Percentiles rank a stretch among this genome's conserved stretches.
These are phyloP conservation scores for Leptodactylus fallax DNA, from an alignment of 2,797 vertebrate genomes.

Conservation along the genomic window DNA sequence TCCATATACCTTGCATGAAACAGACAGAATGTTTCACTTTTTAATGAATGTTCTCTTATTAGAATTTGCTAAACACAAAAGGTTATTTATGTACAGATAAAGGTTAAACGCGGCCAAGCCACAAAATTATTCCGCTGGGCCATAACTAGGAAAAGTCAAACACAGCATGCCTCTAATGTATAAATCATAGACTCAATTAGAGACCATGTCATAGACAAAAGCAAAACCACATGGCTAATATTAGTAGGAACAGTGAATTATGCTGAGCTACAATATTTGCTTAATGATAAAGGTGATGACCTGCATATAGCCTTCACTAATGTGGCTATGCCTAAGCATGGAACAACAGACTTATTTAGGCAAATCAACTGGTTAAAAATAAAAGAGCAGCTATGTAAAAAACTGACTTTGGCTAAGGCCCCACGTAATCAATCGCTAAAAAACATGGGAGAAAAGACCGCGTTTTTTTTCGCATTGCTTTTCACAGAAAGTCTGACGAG, in stretches of 20 bases:
- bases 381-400: not conserved
- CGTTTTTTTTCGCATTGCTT: too few species aligned
- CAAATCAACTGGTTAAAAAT: not conserved
- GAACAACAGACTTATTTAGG: not conserved
- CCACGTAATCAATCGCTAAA: too few species aligned
- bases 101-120: constrained; percentile 46
- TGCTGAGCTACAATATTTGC: constrained; percentile 21
- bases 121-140: constrained; percentile 39
- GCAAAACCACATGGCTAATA: constrained; percentile 45
- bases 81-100: constrained; percentile 40
- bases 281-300: constrained; percentile 37
- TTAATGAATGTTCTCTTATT: constrained; percentile 4
- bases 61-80: constrained; percentile 7
- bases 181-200: constrained; percentile 49
- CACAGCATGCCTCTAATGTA: constrained; percentile 39
- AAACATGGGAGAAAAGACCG: too few species aligned
- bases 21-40: constrained; percentile 34
- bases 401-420: not conserved
- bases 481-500: too few species aligned
- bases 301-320: not conserved
- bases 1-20: not conserved
- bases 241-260: constrained; percentile 29
- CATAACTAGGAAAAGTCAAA: constrained; percentile 36
- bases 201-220: constrained; percentile 42
- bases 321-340: not conserved